Evolutionary conservation across 1,140 invertebrate species (phyloP).

Genomic region (Papilio polyxenes): DNA sequence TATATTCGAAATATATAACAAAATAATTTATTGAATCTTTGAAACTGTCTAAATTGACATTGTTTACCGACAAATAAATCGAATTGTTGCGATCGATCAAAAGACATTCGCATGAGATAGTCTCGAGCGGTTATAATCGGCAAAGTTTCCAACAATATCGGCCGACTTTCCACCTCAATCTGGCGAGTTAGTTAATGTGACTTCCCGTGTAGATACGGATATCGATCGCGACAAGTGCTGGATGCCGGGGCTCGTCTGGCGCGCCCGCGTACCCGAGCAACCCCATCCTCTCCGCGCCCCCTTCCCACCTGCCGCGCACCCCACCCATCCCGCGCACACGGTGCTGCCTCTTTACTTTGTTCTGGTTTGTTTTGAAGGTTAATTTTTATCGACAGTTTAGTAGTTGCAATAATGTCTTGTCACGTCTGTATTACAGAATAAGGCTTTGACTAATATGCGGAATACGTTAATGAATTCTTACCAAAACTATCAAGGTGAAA

Average conservation of each 20-base stretch:
- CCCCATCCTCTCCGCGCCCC: conserved; percentile 44
- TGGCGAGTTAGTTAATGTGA: conserved; percentile 73
- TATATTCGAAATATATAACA: background rate
- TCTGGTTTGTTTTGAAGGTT: conserved; percentile 79
- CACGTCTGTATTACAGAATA: background rate
- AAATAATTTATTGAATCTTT: background rate
- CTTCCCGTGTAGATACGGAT: conserved; percentile 75
- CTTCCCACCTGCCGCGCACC: conserved; percentile 42
- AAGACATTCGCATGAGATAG: background rate
- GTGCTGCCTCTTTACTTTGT: conserved; percentile 73
- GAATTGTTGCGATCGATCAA: conserved; percentile 47
- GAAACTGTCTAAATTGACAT: background rate
- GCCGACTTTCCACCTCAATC: conserved; percentile 73
- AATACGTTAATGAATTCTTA: background rate
- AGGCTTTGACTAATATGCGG: conserved; percentile 1
- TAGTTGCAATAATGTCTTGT: background rate
- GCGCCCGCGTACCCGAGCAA: conserved; percentile 59
- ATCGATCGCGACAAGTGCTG: conserved; percentile 77
- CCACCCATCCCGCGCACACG: background rate
- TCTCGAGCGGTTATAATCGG: conserved; percentile 64
- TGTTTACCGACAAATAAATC: conserved; percentile 37
- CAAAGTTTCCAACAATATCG: conserved; percentile 77
- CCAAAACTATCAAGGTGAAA: background rate
- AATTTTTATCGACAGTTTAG: conserved; percentile 65
- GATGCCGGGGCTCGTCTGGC: conserved; percentile 76